Base-by-base conservation (phyloP, 2,113 vertebrate species). In the Brachyhypopomus gauderio region DNA sequence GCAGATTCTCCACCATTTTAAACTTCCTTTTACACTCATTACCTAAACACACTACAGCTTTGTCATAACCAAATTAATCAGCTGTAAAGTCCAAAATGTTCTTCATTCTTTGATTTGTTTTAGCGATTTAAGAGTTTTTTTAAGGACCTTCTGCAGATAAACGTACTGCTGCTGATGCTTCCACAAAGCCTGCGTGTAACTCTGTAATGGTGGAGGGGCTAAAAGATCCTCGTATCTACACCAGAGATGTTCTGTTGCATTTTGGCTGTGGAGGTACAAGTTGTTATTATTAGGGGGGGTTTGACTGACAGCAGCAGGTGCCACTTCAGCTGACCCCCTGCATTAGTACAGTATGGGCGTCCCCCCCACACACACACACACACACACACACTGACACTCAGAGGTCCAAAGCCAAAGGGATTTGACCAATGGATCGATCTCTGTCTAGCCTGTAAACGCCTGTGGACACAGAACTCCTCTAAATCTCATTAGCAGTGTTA, bases 391-490 rank as follows among this genome's bases (percentile, higher is more conserved):
- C 30, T 2, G 2, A 30, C 30, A 30, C 30, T 30, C 30, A 30
- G 30, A 30, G 30, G 30, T 30, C 30, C 30, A 30, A 30, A 30
- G 30, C 30, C 30, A 30, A 30, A 30, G 30, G 91, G 91, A 93
- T 92, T 82, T 92, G 92, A 17, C 88, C 93, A 8, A 92, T 92
- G 1, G 89, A 91, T 85, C 92, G 88, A 60, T 92, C 90, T 88
- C 92, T 87, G 86, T 93, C 92, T 83, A 94, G 79, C 23, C 91
- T 83, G 70, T 92, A 89, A 19, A 93, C 89, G 73, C 62, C 41
- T 9, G 41, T 5, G 41, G 41, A 81, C 70, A 58, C 55, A 66
- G 12, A 3, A 27, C 63, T 56, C 34, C n/a, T 70, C 48, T 9
- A 17, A 76, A 70, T 22, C 25, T 23, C 20, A 36, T 38, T 9